Percentiles rank a stretch among this genome's conserved stretches.
These are phyloP conservation scores for Palloptera scutellata DNA, from an alignment of 2,888 invertebrate species.

Conservation along the genomic window DNA sequence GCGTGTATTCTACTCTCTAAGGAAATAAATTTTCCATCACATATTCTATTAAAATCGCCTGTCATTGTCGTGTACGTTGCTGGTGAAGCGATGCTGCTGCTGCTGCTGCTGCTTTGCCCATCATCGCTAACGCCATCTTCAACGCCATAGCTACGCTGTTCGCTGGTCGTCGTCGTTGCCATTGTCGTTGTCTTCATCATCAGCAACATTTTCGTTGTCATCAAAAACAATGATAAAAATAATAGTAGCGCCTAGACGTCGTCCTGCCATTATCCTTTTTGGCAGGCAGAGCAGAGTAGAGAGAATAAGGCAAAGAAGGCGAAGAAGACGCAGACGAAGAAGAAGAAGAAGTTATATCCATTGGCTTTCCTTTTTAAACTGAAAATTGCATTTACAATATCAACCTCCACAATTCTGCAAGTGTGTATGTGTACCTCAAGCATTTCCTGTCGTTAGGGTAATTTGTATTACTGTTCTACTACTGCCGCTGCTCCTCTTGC, in stretches of 20 bases:
- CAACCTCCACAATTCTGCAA: not conserved
- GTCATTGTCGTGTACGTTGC: slow-evolving; percentile 46
- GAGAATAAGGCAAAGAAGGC: not conserved
- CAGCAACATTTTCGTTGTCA: no score
- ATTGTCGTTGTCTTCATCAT: no score
- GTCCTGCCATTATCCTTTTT: slow-evolving; percentile 6
- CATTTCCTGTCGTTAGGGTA: slow-evolving; percentile 55
- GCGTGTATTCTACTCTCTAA: slow-evolving; percentile 20
- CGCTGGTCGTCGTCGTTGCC: no score
- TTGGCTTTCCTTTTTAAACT: slow-evolving; percentile 10
- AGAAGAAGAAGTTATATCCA: not conserved
- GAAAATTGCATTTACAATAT: slow-evolving; percentile 24
- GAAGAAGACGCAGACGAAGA: not conserved
- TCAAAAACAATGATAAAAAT: no score
- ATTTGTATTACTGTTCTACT: slow-evolving; percentile 38
- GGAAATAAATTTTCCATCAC: slow-evolving; percentile 36
- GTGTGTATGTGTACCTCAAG: slow-evolving; percentile 14
- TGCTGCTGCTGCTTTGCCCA: slow-evolving; percentile 24
- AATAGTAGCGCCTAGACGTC: slow-evolving; percentile 11
- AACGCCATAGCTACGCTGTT: not conserved
- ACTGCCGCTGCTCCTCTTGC: slow-evolving; percentile 4
- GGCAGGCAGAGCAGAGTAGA: not conserved
- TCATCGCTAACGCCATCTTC: not conserved
- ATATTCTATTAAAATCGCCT: slow-evolving; percentile 59
- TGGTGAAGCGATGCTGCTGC: slow-evolving; percentile 15